Conservation (phyloP, 2,888 invertebrate genomes). For the Sabatieria punctata region DNA sequence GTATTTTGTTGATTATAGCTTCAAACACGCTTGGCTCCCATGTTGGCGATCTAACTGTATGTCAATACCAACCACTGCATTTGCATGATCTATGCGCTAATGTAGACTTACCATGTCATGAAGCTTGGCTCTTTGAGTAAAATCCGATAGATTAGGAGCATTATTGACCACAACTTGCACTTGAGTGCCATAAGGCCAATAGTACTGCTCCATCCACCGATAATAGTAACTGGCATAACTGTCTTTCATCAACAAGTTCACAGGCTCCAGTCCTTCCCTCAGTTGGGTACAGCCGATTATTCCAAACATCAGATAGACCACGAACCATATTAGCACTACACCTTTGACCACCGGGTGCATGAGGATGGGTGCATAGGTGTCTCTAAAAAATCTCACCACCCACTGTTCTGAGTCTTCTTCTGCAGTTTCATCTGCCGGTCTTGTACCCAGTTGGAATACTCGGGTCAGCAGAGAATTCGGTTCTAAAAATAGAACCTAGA, state of each 20-base stretch:
- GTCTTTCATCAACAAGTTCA: constrained; percentile 18
- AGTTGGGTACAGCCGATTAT: constrained; percentile 26
- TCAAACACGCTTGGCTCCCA: too few relatives aligned
- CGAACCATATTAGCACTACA: constrained; percentile 23
- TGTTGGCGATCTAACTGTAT: too few relatives aligned
- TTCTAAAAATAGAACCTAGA: too few relatives aligned
- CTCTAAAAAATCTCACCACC: constrained; percentile 11
- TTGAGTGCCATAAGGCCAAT: constrained; percentile 27
- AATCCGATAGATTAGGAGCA: constrained; percentile 22
- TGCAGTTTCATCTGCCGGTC: too few relatives aligned
- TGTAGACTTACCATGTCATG: too few relatives aligned
- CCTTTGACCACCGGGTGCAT: constrained; percentile 26
- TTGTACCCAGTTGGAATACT: too few relatives aligned
- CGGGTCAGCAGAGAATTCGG: too few relatives aligned
- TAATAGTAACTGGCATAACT: constrained; percentile 22
- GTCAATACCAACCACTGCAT: too few relatives aligned
- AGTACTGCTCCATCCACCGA: constrained; percentile 20
- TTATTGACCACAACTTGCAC: constrained; percentile 26
- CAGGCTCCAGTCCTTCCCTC: constrained; percentile 21
- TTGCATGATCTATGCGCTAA: too few relatives aligned
- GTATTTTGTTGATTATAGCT: too few relatives aligned
- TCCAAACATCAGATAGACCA: constrained; percentile 24
- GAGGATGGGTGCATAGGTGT: constrained; percentile 24
- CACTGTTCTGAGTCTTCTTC: too few relatives aligned
- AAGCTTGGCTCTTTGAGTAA: too few relatives aligned